Conservation (phyloP, 2,113 vertebrate genomes). For the Patagioenas fasciata region DNA sequence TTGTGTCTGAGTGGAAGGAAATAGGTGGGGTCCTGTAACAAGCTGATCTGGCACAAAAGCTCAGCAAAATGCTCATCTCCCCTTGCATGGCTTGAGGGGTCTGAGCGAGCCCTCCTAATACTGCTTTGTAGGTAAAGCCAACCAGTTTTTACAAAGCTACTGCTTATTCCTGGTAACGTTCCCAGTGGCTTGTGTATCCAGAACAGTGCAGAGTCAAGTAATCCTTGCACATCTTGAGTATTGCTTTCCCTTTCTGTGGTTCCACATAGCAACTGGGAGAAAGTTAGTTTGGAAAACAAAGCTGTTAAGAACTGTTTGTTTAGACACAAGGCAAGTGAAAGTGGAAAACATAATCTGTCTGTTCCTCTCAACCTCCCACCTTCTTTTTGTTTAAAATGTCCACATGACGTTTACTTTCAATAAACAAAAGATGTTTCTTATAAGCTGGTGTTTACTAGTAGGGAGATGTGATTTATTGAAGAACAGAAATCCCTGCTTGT, state of each 20-base stretch:
- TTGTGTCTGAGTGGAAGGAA: neutral
- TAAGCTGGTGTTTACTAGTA: conserved; percentile 14
- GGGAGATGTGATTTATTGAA: neutral
- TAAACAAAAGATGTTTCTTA: conserved; percentile 61
- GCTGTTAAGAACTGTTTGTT: conserved; percentile 57
- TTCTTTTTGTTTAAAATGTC: conserved; percentile 62
- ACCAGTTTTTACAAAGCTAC: neutral
- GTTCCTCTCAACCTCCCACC: conserved; percentile 30
- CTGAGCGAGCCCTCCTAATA: neutral
- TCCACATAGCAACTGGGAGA: conserved; percentile 54
- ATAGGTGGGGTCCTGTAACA: fast-evolving
- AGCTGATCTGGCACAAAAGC: neutral
- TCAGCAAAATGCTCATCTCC: neutral
- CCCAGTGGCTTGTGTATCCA: neutral
- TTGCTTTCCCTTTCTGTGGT: conserved; percentile 22
- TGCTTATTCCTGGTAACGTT: neutral
- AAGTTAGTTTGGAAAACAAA: conserved; percentile 65
- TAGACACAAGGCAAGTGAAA: conserved; percentile 56
- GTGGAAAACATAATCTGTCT: conserved; percentile 61
- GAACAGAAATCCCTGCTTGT: neutral
- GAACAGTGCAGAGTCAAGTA: neutral
- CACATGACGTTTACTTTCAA: conserved; percentile 33
- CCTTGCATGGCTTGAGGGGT: neutral
- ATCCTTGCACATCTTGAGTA: neutral
- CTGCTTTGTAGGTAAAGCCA: neutral